Conservation (phyloP, 2,888 invertebrate species). For the Aleiodes leptofemur region DNA sequence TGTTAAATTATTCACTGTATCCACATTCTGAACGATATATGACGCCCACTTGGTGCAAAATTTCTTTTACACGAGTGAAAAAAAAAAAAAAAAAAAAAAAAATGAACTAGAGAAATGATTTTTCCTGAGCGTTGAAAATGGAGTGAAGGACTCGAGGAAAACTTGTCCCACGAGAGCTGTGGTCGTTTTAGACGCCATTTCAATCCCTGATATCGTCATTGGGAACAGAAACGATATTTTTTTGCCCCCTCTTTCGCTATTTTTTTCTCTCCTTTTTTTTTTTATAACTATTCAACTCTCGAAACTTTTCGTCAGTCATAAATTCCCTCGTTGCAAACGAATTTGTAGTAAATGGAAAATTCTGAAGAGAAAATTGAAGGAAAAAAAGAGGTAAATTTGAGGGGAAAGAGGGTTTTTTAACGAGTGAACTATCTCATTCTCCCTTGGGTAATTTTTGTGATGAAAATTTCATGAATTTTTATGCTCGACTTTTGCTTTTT, state of each 20-base stretch:
- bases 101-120: background rate
- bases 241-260: constrained; percentile 43
- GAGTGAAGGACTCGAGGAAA: constrained; percentile 56
- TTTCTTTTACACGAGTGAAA: constrained; percentile 3
- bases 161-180: constrained; percentile 68
- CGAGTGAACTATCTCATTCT: constrained; percentile 13
- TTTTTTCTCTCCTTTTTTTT: constrained; percentile 47
- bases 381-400: background rate
- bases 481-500: background rate
- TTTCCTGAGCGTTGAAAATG: constrained; percentile 11
- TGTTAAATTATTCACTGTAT: background rate
- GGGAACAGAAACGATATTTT: constrained; percentile 57
- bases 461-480: constrained; percentile 48
- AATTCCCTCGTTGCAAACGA: constrained; percentile 39
- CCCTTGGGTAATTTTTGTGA: constrained; percentile 30
- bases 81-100: constrained; percentile 35
- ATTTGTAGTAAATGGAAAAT: constrained; percentile 34
- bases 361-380: background rate
- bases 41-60: background rate
- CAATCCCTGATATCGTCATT: constrained; percentile 72
- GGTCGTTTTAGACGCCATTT: constrained; percentile 74
- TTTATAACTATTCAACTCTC: constrained; percentile 35
- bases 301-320: constrained; percentile 18
- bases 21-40: background rate
- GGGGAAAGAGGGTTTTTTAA: constrained; percentile 12